Base-by-base conservation (phyloP, 2,888 invertebrate species). In the Meteorus cinctellus region DNA sequence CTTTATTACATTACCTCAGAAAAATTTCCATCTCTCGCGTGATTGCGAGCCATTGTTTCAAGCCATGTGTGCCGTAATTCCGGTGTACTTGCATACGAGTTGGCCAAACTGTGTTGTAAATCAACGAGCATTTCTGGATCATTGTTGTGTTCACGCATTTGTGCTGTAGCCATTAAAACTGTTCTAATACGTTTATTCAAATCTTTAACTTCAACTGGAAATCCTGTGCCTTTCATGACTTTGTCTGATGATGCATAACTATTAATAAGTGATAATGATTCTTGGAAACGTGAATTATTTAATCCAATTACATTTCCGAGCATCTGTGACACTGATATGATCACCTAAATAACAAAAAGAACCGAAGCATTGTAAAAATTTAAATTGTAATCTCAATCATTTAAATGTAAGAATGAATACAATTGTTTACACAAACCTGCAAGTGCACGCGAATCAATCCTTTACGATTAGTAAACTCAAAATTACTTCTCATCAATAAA, bases 31-130 rank as follows among this genome's bases (percentile, higher is more conserved):
- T 96, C 94, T 78, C 95, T 91, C 8, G 94, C 93, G 86, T 98
- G 97, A 89, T 96, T 95, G 84, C 94, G 93, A 16, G 98, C 96
- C 93, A 98, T 96, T 1, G 96, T 96, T 82, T 97, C 95, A n/a
- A 98, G 93, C 98, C 98, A 98, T 0, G 98, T 98, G 89, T 97
- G 96, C 0, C 98, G 91, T 77, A 98, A 91, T 84, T 98, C 97
- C 0, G 98, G 98, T 0, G 98, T 98, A 55, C 97, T 97, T 63
- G 98, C 96, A 85, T 97, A 97, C 0, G 97, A 97, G 89, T 96
- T 97, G 3, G 98, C 98, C 80, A 98, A 90, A 77, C 97, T 96
- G 88, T 97, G 95, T 89, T 98, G 97, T 77, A 98, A 90, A 90
- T 98, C 98, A 0, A 97, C 94, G 79, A 97, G 89, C 91, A 97